phyloP scores from a whole-genome alignment of 2,888 invertebrate species.

The Cristatella mucedo region DNA sequence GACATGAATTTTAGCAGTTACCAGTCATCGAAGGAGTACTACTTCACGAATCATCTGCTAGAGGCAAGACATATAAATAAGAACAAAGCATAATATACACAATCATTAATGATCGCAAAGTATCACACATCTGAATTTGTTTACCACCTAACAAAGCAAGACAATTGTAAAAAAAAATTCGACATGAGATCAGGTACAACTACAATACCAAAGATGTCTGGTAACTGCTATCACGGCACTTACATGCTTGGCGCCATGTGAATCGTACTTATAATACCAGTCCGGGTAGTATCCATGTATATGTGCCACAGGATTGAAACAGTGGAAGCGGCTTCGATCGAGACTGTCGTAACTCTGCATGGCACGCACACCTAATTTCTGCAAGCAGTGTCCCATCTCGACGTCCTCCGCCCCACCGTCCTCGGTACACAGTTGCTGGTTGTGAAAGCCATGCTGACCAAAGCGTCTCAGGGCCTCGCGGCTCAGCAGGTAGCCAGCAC shows the following conservation, averaged over 20 bases:
- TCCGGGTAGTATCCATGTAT: conserved; percentile 23
- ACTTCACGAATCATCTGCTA: no score
- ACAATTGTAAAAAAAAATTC: no score
- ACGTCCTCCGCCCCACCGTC: conserved; percentile 31
- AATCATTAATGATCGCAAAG: no score
- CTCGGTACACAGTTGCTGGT: conserved; percentile 12
- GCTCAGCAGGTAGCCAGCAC: conserved; percentile 15
- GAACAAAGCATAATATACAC: no score
- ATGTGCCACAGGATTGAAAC: conserved; percentile 26
- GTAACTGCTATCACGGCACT: no score
- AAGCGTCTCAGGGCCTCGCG: conserved; percentile 14
- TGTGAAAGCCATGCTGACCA: conserved; percentile 9
- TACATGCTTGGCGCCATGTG: conserved; percentile 25
- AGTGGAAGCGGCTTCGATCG: conserved; percentile 29
- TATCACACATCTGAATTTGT: no score
- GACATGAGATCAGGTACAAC: no score
- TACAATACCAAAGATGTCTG: no score
- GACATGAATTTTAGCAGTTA: no score
- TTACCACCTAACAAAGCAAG: no score
- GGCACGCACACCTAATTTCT: conserved; percentile 22
- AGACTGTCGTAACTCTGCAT: conserved; percentile 23
- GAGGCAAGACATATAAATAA: no score
- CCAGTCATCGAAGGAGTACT: no score
- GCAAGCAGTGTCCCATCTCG: conserved; percentile 22
- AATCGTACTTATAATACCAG: conserved; percentile 28